Percentiles rank a stretch among this genome's conserved stretches.
These are phyloP conservation scores for Serripes groenlandicus DNA, from an alignment of 2,888 invertebrate genomes.

Conservation along the genomic window DNA sequence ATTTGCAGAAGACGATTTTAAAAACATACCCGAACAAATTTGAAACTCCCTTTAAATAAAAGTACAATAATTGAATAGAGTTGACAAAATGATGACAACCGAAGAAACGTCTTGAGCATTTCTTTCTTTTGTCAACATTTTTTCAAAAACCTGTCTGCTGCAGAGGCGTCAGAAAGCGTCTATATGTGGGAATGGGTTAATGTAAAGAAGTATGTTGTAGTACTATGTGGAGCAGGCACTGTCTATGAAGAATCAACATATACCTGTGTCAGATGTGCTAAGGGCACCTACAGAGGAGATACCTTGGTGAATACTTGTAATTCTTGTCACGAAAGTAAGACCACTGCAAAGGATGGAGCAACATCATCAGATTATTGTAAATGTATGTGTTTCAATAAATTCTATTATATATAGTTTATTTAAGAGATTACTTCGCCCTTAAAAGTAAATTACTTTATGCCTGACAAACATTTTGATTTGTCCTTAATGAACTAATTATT, in stretches of 20 bases:
- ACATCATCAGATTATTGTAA: slow-evolving; percentile 29
- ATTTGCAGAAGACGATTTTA: no score
- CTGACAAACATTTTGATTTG: neutral
- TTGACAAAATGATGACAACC: no score
- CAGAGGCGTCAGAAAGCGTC: no score
- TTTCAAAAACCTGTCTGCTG: no score
- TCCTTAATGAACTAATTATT: neutral
- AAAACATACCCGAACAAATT: no score
- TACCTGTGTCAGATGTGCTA: slow-evolving; percentile 68
- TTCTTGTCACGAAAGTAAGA: slow-evolving; percentile 23
- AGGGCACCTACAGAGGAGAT: slow-evolving; percentile 45
- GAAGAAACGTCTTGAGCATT: no score
- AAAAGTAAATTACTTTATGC: neutral
- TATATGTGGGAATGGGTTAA: no score
- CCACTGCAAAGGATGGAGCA: slow-evolving; percentile 41
- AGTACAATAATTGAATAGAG: no score
- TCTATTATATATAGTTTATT: neutral
- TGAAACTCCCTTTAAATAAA: no score
- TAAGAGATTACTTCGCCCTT: neutral
- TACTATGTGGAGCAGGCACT: slow-evolving; percentile 72
- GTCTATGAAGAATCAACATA: slow-evolving; percentile 58
- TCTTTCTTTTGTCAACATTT: no score
- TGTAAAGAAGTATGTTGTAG: slow-evolving; percentile 61
- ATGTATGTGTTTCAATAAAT: slow-evolving; percentile 19
- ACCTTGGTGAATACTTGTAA: slow-evolving; percentile 14